phyloP scores from a whole-genome alignment of 2,797 vertebrate species.

The Anguilla marmorata region DNA sequence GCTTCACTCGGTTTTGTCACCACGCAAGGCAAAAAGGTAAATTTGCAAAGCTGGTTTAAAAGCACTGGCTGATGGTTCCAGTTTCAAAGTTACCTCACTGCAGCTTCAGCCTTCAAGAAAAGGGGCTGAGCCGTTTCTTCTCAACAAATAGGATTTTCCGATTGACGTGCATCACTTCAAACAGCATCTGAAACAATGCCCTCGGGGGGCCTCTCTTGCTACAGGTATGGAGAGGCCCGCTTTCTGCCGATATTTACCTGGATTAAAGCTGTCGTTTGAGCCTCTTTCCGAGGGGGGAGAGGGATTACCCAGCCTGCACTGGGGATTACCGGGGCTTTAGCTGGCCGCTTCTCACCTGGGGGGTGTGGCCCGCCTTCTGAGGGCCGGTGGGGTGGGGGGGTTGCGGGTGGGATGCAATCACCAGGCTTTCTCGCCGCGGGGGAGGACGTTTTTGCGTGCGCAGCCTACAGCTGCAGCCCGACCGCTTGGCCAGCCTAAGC shows the following conservation, averaged over 20 bases:
- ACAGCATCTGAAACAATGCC: neutral
- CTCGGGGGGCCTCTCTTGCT: neutral
- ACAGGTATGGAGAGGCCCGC: neutral
- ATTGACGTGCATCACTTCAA: neutral
- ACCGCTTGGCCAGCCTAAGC: neutral
- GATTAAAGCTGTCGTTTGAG: conserved; percentile 36
- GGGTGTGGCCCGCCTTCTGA: conserved; percentile 32
- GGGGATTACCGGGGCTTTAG: conserved; percentile 38
- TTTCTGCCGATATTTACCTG: neutral
- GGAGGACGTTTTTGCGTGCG: neutral
- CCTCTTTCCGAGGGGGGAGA: neutral
- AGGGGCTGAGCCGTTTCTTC: neutral
- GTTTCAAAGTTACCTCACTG: neutral
- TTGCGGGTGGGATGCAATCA: conserved; percentile 4
- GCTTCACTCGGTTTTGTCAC: neutral
- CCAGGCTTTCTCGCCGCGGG: neutral
- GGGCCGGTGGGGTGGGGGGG: neutral
- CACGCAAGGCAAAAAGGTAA: neutral
- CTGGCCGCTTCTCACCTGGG: conserved; percentile 37
- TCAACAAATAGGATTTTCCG: neutral
- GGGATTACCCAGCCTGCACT: conserved; percentile 21
- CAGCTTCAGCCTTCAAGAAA: neutral
- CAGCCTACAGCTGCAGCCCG: neutral
- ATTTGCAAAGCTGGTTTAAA: neutral
- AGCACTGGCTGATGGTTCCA: neutral